phyloP scores from a whole-genome alignment of 2,888 invertebrate genomes.

The Bhutanitis thaidina region DNA sequence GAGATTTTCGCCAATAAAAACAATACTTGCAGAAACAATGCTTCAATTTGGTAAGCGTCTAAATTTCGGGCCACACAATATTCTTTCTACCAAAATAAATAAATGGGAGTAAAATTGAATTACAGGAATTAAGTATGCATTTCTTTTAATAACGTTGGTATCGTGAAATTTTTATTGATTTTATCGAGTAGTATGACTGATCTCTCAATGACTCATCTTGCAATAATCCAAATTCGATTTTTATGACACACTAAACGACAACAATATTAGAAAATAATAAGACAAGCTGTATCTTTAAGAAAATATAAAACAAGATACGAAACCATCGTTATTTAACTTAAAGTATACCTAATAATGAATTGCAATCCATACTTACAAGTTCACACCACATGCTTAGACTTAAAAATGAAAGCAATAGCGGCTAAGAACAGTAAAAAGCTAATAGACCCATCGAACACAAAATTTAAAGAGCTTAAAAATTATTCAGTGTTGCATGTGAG shows the following conservation, averaged over 20 bases:
- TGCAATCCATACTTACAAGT: constrained; percentile 23
- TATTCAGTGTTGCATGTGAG: constrained; percentile 26
- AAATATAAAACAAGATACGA: not conserved
- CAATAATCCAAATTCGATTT: too few relatives aligned
- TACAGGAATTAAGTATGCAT: not conserved
- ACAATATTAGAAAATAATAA: not conserved
- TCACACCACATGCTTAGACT: constrained; percentile 27
- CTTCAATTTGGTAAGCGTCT: constrained; percentile 6
- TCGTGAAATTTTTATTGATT: not conserved
- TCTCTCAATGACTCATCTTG: too few relatives aligned
- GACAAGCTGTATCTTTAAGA: not conserved
- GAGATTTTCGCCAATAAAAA: too few relatives aligned
- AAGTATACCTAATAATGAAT: not conserved
- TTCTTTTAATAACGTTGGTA: not conserved
- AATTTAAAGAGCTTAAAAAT: constrained; percentile 18
- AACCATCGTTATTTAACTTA: constrained; percentile 8
- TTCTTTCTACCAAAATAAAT: not conserved
- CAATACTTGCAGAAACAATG: constrained; percentile 11
- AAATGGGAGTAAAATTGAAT: not conserved
- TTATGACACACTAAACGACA: not conserved
- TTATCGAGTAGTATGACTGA: not conserved
- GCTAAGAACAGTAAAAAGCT: constrained; percentile 26
- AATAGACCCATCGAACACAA: constrained; percentile 19
- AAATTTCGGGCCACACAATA: not conserved
- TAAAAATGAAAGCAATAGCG: constrained; percentile 39